Percentiles rank a stretch among this genome's conserved stretches.
phyloP scores from a whole-genome alignment of 1,140 invertebrate genomes.

The Steinernema feltiae region DNA sequence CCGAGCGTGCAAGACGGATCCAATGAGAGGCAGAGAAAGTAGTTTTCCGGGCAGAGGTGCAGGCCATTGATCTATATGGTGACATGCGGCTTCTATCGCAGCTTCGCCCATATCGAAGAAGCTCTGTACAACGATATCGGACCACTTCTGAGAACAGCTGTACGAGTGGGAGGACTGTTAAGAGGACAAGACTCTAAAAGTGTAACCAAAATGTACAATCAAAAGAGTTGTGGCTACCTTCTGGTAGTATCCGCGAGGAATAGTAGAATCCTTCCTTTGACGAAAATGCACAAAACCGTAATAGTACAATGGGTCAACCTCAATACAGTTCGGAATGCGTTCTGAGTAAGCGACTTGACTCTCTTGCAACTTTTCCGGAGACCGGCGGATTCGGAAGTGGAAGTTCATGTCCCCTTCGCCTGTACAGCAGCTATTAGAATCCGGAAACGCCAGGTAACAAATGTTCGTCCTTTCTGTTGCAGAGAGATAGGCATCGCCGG shows the following conservation, averaged over 20 bases:
- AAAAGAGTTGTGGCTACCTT: no score
- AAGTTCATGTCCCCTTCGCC: constrained; percentile 81
- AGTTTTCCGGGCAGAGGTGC: constrained; percentile 72
- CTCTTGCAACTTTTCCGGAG: constrained; percentile 55
- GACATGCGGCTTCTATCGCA: constrained; percentile 78
- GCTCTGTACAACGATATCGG: constrained; percentile 78
- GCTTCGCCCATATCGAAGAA: constrained; percentile 83
- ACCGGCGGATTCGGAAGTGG: constrained; percentile 75
- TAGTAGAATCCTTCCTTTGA: constrained; percentile 84
- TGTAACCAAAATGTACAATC: not conserved
- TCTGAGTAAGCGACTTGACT: constrained; percentile 26
- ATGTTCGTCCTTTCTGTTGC: constrained; percentile 75
- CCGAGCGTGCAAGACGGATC: constrained; percentile 70
- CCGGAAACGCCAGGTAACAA: constrained; percentile 95
- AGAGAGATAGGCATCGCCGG: constrained; percentile 30
- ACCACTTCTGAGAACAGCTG: constrained; percentile 83
- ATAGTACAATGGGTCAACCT: constrained; percentile 60
- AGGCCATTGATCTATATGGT: constrained; percentile 92
- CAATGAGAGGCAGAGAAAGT: constrained; percentile 76
- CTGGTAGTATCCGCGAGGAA: constrained; percentile 95
- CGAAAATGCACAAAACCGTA: constrained; percentile 98
- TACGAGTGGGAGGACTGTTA: constrained; percentile 83
- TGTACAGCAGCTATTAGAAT: constrained; percentile 95
- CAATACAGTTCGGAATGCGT: constrained; percentile 37
- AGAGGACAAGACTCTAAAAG: constrained; percentile 79